Evolutionary conservation across 2,888 invertebrate genomes (phyloP).

Genomic region (Sceliomorpha sp.): DNA sequence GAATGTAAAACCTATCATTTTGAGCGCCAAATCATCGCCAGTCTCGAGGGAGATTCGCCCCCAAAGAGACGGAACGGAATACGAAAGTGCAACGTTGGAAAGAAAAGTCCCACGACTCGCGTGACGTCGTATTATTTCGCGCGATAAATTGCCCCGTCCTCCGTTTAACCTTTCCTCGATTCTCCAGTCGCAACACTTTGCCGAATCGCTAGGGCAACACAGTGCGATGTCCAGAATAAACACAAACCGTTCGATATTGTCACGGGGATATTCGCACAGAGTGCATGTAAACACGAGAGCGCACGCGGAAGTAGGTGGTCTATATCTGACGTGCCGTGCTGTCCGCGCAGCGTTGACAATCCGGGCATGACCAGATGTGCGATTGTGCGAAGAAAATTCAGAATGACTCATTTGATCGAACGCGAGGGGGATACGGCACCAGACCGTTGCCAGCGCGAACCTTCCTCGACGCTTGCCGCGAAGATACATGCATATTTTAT

Average conservation of each 20-base stretch:
- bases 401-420: constrained; percentile 69
- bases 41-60: too few relatives aligned
- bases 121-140: constrained; percentile 36
- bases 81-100: too few relatives aligned
- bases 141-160: constrained; percentile 21
- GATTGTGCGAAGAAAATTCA: constrained; percentile 67
- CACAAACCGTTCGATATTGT: constrained; percentile 37
- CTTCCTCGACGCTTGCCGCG: too few relatives aligned
- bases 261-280: constrained; percentile 23
- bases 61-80: too few relatives aligned
- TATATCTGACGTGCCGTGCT: constrained; percentile 35
- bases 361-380: constrained; percentile 70
- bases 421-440: constrained; percentile 52
- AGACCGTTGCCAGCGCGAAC: constrained; percentile 20
- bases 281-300: constrained; percentile 45
- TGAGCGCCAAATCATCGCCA: too few relatives aligned
- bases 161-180: background rate
- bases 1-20: too few relatives aligned
- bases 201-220: constrained; percentile 42
- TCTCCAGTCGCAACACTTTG: background rate
- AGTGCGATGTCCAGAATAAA: constrained; percentile 29
- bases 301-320: constrained; percentile 49
- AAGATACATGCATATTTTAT: too few relatives aligned
- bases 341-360: constrained; percentile 56
- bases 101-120: background rate